Percentiles rank a stretch among this genome's conserved stretches.
Evolutionary conservation across 2,888 invertebrate genomes (phyloP).

Genomic region (Calameuta idolon): DNA sequence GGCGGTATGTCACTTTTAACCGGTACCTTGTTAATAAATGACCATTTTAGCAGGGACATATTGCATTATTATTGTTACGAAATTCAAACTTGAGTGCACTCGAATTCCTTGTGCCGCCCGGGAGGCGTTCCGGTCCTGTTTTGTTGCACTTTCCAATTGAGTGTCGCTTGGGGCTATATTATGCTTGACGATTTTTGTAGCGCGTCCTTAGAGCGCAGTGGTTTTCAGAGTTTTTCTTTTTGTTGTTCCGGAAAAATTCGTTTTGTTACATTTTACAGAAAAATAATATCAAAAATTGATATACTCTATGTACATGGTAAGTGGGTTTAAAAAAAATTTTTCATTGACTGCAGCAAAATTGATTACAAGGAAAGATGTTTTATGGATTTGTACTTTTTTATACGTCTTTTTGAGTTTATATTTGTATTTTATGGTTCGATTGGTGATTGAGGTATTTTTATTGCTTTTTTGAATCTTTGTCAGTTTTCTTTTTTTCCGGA

Average conservation of each 20-base stretch:
- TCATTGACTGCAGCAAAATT: background rate
- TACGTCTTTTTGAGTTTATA: background rate
- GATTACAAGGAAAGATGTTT: background rate
- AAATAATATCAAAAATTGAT: background rate
- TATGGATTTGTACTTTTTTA: background rate
- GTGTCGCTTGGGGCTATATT: conserved; percentile 40
- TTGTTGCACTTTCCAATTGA: conserved; percentile 51
- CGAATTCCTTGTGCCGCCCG: conserved; percentile 52
- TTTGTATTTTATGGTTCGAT: background rate
- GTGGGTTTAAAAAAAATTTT: background rate
- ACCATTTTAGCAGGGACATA: conserved; percentile 59
- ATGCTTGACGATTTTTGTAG: conserved; percentile 38
- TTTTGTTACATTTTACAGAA: background rate
- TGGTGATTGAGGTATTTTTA: background rate
- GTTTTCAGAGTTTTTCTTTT: conserved; percentile 30
- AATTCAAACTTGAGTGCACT: conserved; percentile 63
- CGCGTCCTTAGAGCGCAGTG: conserved; percentile 31
- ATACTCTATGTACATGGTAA: background rate
- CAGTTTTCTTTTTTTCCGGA: background rate
- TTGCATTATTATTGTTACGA: conserved; percentile 53
- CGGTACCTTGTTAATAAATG: conserved; percentile 48
- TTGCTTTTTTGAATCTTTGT: background rate
- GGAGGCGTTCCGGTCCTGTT: conserved; percentile 55
- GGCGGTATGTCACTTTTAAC: background rate
- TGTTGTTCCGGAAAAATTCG: background rate